Evolutionary conservation across 2,797 vertebrate species (phyloP), one percentile per base, ranked within the genome.

Genomic region (Hipposideros larvatus): DNA sequence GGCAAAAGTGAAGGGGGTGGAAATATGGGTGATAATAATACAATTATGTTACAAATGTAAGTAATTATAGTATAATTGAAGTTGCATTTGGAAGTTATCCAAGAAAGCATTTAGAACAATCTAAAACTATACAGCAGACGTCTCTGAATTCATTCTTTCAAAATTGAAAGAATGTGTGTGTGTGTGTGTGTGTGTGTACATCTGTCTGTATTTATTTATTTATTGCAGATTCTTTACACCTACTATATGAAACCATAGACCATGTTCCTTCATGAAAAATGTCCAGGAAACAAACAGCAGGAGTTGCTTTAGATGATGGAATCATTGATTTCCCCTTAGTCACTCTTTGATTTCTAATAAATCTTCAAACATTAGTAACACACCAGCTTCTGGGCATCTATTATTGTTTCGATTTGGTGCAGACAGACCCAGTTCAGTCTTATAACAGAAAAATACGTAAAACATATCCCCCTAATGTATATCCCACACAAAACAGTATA

Each of bases 311-410:
- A 91, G 80, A 91, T 1, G 7, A 34, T 70, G 11, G 31, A 74
- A 63, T 73, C n/a, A 57, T 11, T 57, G 48, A 95, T 91, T 96
- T 92, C 11, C 26, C 16, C 5, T 85, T 95, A 87, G n/a, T 80
- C 41, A 77, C 41, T 71, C 55, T 90, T 92, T 5, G 15, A 57
- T 92, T 95, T 93, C n/a, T 91, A 91, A 84, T 95, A 91, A n/a
- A 59, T 51, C 70, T 96, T 63, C 43, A 91, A 43, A 84, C 16
- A 70, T 26, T 66, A 90, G 90, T 85, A 55, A 63, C 6, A 31
- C 8, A 57, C 6, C 68, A 73, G 2, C 53, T 94, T 85, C 43
- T 86, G 48, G 22, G 84, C 57, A 77, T 48, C 24, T 75, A 5
- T 48, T 78, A 66, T 79, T 83, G 34, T 61, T 94, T 89, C 37